A percentile compares a stretch with the other conserved stretches of the same genome.
Conservation (phyloP, 2,888 invertebrate species). For the Cephus pulcher region DNA sequence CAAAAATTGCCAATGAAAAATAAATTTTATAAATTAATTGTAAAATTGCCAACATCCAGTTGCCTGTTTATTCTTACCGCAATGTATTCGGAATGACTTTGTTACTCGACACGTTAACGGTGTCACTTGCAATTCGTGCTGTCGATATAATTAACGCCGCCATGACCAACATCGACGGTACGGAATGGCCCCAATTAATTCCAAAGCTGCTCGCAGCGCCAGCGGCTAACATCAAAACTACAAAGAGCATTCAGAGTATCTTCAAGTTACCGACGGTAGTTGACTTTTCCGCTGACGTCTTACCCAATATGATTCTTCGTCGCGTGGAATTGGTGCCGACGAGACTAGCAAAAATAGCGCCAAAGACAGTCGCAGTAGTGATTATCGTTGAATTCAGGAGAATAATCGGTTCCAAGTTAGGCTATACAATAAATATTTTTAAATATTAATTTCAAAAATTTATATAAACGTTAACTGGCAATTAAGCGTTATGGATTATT, state of each 20-base stretch:
- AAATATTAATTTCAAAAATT: conserved; percentile 54
- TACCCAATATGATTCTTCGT: conserved; percentile 49
- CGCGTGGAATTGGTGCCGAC: conserved; percentile 38
- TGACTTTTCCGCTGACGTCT: conserved; percentile 25
- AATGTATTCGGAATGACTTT: conserved; percentile 28
- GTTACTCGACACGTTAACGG: conserved; percentile 63
- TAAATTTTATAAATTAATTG: no score
- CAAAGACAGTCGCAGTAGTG: conserved; percentile 51
- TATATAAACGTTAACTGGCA: conserved; percentile 28
- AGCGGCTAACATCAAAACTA: no score
- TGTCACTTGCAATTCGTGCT: conserved; percentile 64
- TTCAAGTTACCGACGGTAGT: no score
- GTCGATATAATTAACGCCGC: conserved; percentile 21
- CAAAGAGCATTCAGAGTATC: no score
- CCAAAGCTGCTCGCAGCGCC: no score
- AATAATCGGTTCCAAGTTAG: conserved; percentile 46
- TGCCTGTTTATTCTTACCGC: no score
- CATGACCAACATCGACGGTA: conserved; percentile 18
- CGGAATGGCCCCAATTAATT: conserved; percentile 27
- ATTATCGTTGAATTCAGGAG: conserved; percentile 61
- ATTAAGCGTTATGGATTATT: background rate
- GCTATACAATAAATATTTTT: conserved; percentile 38
- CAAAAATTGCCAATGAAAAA: no score
- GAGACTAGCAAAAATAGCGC: conserved; percentile 47
- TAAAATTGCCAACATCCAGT: no score